Conservation (phyloP, 2,888 invertebrate species). For the Callyntrura guangdongensis region DNA sequence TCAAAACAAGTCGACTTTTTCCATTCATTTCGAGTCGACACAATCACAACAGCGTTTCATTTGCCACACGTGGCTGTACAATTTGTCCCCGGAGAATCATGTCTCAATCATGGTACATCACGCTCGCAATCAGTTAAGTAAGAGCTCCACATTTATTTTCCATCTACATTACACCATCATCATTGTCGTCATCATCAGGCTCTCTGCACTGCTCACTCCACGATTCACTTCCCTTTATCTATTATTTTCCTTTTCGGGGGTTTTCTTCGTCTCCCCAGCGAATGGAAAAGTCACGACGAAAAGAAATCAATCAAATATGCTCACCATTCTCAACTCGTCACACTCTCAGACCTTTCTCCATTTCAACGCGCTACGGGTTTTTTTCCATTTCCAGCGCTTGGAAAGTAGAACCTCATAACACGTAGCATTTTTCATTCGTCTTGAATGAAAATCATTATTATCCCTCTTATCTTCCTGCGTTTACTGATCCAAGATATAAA, state of each 20-base stretch:
- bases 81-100: constrained; percentile 61
- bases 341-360: too few species aligned
- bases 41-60: too few species aligned
- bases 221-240: neutral
- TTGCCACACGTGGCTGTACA: constrained; percentile 55
- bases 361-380: too few species aligned
- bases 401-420: too few species aligned
- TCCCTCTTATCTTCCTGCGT: too few species aligned
- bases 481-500: too few species aligned
- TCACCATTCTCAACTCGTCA: neutral
- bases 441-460: too few species aligned
- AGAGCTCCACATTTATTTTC: constrained; percentile 28
- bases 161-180: neutral
- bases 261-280: neutral
- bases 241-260: neutral
- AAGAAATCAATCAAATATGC: constrained; percentile 60
- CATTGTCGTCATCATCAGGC: neutral
- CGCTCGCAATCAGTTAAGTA: constrained; percentile 53
- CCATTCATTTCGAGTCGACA: too few species aligned
- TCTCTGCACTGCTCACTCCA: neutral
- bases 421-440: too few species aligned
- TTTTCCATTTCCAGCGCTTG: too few species aligned
- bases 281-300: constrained; percentile 54
- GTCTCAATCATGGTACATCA: constrained; percentile 58
- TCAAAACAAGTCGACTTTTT: too few species aligned